Evolutionary conservation across 2,797 vertebrate genomes (phyloP).

Genomic region (Sebastes steindachneri): DNA sequence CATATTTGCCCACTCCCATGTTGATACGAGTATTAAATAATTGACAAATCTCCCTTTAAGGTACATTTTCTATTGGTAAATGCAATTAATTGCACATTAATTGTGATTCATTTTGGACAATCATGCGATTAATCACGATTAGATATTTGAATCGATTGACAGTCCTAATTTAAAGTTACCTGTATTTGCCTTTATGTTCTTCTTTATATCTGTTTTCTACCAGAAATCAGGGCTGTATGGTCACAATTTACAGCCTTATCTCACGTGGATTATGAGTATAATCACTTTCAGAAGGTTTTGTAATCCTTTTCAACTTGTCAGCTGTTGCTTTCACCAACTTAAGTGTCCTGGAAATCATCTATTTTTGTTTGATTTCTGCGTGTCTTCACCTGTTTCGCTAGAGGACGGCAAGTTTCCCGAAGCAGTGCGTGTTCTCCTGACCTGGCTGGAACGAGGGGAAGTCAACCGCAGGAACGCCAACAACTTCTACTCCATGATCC

Average conservation of each 20-base stretch:
- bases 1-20: too few relatives aligned
- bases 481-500: conserved; percentile 99
- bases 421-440: conserved; percentile 91
- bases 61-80: too few relatives aligned
- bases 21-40: too few relatives aligned
- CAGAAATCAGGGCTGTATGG: not conserved
- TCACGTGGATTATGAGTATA: not conserved
- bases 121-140: too few relatives aligned
- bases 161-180: not conserved
- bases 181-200: not conserved
- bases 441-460: conserved; percentile 95
- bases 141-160: too few relatives aligned
- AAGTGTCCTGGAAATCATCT: rapidly evolving
- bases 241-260: not conserved
- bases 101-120: too few relatives aligned
- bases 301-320: not conserved
- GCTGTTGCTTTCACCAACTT: not conserved
- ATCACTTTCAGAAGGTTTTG: not conserved
- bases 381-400: conserved; percentile 51
- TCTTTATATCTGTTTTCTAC: not conserved
- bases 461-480: conserved; percentile 96
- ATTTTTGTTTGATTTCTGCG: not conserved
- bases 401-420: conserved; percentile 93
- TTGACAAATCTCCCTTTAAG: too few relatives aligned
- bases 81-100: too few relatives aligned